phyloP scores from a whole-genome alignment of 2,113 vertebrate species.

The Bubo bubo region DNA sequence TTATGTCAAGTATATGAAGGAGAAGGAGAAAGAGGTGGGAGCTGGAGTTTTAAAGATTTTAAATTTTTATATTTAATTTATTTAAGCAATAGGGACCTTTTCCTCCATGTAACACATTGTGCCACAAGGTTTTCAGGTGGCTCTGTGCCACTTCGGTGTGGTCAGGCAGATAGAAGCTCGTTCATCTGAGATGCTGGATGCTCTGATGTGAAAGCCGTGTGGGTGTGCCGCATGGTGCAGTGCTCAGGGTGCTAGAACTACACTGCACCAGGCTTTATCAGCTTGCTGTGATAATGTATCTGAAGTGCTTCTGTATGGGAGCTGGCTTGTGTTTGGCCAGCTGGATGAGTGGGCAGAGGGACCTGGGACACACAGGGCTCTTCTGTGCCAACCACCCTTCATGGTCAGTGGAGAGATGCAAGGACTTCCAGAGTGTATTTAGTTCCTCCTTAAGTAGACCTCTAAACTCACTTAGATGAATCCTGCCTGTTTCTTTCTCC shows the following conservation, averaged over 20 bases:
- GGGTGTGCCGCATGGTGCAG: background rate
- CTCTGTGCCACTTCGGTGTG: background rate
- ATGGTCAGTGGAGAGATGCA: background rate
- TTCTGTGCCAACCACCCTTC: background rate
- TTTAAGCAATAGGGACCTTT: background rate
- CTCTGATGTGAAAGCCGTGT: background rate
- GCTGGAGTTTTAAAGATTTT: background rate
- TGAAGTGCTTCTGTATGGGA: background rate
- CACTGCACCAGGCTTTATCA: background rate
- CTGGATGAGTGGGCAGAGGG: background rate
- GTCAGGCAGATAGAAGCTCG: background rate
- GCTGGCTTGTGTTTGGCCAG: background rate
- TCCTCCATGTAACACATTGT: background rate
- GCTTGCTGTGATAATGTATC: background rate
- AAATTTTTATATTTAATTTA: background rate
- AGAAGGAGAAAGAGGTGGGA: background rate
- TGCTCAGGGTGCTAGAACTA: background rate
- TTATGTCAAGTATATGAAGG: background rate
- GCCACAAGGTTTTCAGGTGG: background rate
- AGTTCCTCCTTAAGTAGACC: background rate
- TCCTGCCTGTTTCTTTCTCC: background rate
- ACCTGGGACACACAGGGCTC: background rate
- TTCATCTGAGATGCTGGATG: background rate
- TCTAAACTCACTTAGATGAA: background rate
- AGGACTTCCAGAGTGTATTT: background rate